Conservation (phyloP, 1,140 invertebrate genomes). For the Drosophila teissieri region DNA sequence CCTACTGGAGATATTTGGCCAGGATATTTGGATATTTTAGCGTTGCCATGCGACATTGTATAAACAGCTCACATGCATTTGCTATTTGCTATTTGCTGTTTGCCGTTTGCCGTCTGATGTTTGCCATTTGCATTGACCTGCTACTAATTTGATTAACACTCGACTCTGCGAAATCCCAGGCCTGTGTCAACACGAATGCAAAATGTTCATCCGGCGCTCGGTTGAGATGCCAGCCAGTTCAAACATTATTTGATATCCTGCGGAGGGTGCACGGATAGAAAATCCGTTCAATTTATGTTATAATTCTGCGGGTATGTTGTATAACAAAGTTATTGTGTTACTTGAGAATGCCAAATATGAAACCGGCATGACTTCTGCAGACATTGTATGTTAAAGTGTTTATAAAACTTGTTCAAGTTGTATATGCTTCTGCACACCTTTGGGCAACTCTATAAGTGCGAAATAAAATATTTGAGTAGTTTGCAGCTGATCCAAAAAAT, state of each 20-base stretch:
- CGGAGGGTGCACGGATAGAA: constrained; percentile 31
- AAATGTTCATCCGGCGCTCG: constrained; percentile 56
- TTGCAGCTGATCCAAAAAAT: neutral
- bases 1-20: constrained; percentile 9
- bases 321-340: neutral
- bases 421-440: neutral
- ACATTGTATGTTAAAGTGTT: no score
- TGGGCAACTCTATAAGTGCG: neutral
- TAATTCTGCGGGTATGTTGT: neutral
- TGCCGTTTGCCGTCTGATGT: constrained; percentile 42
- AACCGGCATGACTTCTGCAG: no score
- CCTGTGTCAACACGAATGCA: constrained; percentile 54
- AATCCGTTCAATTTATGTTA: neutral
- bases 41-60: constrained; percentile 23
- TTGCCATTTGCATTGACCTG: constrained; percentile 60
- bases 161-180: constrained; percentile 16
- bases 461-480: neutral
- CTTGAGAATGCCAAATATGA: neutral
- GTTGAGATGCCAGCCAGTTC: constrained; percentile 55
- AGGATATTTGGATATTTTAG: neutral
- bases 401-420: no score
- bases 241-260: constrained; percentile 79
- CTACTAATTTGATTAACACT: constrained; percentile 68
- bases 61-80: constrained; percentile 65
- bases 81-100: constrained; percentile 67